A percentile compares a stretch with the other conserved stretches of the same genome.
Evolutionary conservation across 2,888 invertebrate species (phyloP).

Genomic region (Caenorhabditis sp.): DNA sequence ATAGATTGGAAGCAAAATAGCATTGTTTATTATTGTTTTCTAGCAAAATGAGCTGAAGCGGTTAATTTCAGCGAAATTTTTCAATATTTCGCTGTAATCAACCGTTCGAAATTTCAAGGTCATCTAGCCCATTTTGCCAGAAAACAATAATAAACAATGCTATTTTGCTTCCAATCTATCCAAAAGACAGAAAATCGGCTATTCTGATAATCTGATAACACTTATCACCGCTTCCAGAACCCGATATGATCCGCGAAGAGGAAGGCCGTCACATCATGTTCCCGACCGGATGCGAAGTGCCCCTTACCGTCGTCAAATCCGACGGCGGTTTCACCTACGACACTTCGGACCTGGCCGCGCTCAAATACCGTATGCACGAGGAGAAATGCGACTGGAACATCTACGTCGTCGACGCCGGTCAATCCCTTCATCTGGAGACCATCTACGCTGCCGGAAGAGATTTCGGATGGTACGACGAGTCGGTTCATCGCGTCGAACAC

Average conservation of each 20-base stretch:
- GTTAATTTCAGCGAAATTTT: too few species aligned
- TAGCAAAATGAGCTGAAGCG: too few species aligned
- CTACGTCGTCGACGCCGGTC: constrained; percentile 96
- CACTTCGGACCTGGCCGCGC: constrained; percentile 96
- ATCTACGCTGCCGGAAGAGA: constrained; percentile 90
- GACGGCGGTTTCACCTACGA: constrained; percentile 97
- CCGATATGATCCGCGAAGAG: constrained; percentile 85
- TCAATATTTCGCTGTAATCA: too few species aligned
- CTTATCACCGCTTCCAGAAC: constrained; percentile 44
- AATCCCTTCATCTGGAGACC: constrained; percentile 86
- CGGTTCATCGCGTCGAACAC: constrained; percentile 89
- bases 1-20: too few species aligned
- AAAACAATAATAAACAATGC: too few species aligned
- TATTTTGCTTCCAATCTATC: too few species aligned
- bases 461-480: constrained; percentile 88
- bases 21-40: too few species aligned
- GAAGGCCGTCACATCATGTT: constrained; percentile 87
- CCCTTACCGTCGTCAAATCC: constrained; percentile 95
- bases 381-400: constrained; percentile 93
- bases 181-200: too few species aligned
- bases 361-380: constrained; percentile 84
- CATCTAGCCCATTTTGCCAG: too few species aligned
- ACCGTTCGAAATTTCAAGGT: too few species aligned
- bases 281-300: constrained; percentile 86
- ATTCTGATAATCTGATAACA: too few species aligned